Evolutionary conservation across 2,113 vertebrate species (phyloP), one percentile per base, ranked within the genome.

Genomic region (Gulo gulo): DNA sequence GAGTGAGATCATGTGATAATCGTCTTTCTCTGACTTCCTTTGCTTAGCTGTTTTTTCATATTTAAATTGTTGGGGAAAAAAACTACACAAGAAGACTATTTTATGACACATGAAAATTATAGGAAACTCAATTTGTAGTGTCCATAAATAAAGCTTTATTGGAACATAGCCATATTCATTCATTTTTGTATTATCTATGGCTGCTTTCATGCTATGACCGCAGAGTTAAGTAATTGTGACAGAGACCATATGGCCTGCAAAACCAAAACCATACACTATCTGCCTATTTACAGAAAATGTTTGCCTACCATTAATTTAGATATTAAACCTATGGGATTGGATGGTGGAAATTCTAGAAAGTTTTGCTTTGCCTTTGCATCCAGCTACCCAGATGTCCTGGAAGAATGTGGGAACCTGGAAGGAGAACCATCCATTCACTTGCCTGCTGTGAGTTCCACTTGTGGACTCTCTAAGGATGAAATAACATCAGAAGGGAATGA

Each of bases 111-210:
- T 91, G 65, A 97, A 94, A 94, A 97, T 95, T 83, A 92, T 36
- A 84, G 71, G 80, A 95, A 97, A 95, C 80, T 88, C 81, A 96
- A 80, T 86, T 90, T 81, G 92, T 90, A 91, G 67, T 79, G 45
- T 73, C 84, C 95, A 93, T 88, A 98, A 94, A 97, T 97, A 97
- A 97, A 97, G 80, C 71, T 94, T 74, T 96, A 91, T 94, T 96
- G 95, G 92, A 92, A 88, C 36, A 8, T 4, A 88, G 92, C 91
- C 96, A 91, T 13, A 4, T 39, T 88, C 26, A 36, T 79, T 96
- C 15, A 4, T 88, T 93, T 93, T 39, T 79, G 34, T 85, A 74
- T 94, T 96, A 88, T 88, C 57, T 88, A 85, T 61, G 84, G 88
- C 76, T 88, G 90, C 71, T 78, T 95, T 90, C 71, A 94, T 61